Evolutionary conservation across 2,888 invertebrate species (phyloP).

Genomic region (Parasteatoda lunata): DNA sequence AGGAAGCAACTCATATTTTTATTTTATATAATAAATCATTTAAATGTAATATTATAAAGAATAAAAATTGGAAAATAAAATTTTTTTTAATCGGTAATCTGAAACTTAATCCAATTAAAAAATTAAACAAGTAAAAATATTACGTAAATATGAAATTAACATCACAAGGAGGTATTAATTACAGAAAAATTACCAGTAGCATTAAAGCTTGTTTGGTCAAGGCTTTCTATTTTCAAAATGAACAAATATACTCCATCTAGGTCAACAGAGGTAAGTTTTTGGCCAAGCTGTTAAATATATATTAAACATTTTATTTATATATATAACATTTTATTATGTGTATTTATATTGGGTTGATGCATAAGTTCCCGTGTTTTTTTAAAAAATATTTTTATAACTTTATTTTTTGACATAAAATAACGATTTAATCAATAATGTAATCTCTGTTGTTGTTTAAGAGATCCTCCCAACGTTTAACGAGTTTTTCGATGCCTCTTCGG

Average conservation of each 20-base stretch:
- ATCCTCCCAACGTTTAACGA: not conserved
- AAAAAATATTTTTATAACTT: not conserved
- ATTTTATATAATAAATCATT: no score
- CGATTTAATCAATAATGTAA: no score
- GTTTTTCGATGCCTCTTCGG: no score
- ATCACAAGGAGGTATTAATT: not conserved
- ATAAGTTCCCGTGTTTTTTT: not conserved
- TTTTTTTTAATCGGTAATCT: no score
- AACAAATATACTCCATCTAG: slow-evolving; percentile 85
- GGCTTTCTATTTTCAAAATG: slow-evolving; percentile 75
- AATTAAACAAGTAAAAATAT: no score
- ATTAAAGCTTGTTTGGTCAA: slow-evolving; percentile 50
- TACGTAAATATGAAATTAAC: no score
- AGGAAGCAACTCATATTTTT: no score
- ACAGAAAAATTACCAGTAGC: slow-evolving; percentile 48
- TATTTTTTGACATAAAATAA: no score
- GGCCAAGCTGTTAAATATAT: slow-evolving; percentile 24
- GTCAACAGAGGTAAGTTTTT: slow-evolving; percentile 74
- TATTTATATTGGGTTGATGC: not conserved
- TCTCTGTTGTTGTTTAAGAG: not conserved
- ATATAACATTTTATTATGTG: not conserved
- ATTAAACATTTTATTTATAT: not conserved
- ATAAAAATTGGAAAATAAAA: no score
- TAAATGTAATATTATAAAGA: no score
- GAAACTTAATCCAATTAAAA: no score